A percentile compares a stretch with the other conserved stretches of the same genome.
Evolutionary conservation across 2,797 vertebrate species (phyloP).

Genomic region (Leptoclinus maculatus): DNA sequence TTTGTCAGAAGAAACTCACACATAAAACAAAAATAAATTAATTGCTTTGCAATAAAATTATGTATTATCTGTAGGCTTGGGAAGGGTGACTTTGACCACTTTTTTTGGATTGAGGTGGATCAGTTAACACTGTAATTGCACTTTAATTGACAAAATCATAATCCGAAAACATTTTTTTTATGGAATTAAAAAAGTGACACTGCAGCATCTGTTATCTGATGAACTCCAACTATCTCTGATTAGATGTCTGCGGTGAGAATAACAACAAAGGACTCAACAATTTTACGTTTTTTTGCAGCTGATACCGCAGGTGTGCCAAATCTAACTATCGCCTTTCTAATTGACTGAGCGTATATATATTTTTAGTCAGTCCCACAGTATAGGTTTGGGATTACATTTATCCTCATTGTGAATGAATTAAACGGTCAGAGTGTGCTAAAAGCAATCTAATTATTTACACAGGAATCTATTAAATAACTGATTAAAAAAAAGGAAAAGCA

Average conservation of each 20-base stretch:
- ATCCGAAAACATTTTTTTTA: slow-evolving; percentile 57
- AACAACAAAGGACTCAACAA: neutral
- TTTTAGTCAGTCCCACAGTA: slow-evolving; percentile 9
- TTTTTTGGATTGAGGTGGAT: slow-evolving; percentile 70
- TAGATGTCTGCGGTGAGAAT: slow-evolving; percentile 24
- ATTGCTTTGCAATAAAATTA: slow-evolving; percentile 64
- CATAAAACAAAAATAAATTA: slow-evolving; percentile 45
- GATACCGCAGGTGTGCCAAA: neutral
- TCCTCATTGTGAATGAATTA: slow-evolving; percentile 18
- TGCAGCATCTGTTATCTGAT: slow-evolving; percentile 64
- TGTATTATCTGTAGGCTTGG: slow-evolving; percentile 52
- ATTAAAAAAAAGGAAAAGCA: slow-evolving; percentile 17
- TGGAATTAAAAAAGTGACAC: slow-evolving; percentile 66
- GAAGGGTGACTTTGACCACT: slow-evolving; percentile 57
- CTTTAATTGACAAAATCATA: slow-evolving; percentile 76
- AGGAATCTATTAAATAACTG: slow-evolving; percentile 9
- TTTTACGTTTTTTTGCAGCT: slow-evolving; percentile 12
- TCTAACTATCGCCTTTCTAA: slow-evolving; percentile 1
- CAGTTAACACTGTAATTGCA: slow-evolving; percentile 82
- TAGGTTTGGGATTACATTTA: slow-evolving; percentile 5
- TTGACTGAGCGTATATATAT: slow-evolving; percentile 14
- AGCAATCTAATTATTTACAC: slow-evolving; percentile 20
- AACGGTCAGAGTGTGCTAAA: slow-evolving; percentile 5
- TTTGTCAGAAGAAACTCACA: slow-evolving; percentile 64
- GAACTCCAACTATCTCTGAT: slow-evolving; percentile 38